Percentiles rank a stretch among this genome's conserved stretches.
These are phyloP conservation scores for Sorex araneus DNA, from an alignment of 2,113 vertebrate genomes.

Conservation along the genomic window DNA sequence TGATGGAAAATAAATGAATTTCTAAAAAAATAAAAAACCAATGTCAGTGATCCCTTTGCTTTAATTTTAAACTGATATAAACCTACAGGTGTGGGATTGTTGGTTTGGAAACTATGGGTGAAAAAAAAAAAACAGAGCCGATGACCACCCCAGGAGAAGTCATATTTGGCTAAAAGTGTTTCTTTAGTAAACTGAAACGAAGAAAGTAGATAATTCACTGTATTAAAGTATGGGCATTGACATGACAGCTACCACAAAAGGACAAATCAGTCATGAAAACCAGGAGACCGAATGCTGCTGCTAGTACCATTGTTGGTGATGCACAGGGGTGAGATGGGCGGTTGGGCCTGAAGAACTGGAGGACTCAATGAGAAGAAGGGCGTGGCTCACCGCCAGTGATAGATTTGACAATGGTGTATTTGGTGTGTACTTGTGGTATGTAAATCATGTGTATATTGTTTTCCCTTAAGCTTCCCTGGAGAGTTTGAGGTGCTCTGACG, in stretches of 20 bases:
- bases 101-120: neutral
- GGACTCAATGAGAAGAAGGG: neutral
- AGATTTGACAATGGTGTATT: neutral
- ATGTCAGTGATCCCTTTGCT: no score
- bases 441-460: neutral
- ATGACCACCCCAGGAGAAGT: neutral
- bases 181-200: neutral
- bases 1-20: no score
- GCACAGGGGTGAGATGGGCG: neutral
- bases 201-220: neutral
- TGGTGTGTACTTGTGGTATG: neutral
- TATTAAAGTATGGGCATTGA: neutral
- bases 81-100: neutral
- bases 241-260: neutral
- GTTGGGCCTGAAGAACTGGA: neutral
- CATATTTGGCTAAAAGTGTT: neutral
- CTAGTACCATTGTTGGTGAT: neutral
- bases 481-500: neutral
- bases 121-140: neutral
- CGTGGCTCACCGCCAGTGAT: neutral
- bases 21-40: no score
- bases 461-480: slow-evolving; percentile 1
- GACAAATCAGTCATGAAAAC: neutral
- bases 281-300: neutral
- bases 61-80: no score